phyloP scores from a whole-genome alignment of 2,797 vertebrate genomes.

The Sebastolobus alascanus region DNA sequence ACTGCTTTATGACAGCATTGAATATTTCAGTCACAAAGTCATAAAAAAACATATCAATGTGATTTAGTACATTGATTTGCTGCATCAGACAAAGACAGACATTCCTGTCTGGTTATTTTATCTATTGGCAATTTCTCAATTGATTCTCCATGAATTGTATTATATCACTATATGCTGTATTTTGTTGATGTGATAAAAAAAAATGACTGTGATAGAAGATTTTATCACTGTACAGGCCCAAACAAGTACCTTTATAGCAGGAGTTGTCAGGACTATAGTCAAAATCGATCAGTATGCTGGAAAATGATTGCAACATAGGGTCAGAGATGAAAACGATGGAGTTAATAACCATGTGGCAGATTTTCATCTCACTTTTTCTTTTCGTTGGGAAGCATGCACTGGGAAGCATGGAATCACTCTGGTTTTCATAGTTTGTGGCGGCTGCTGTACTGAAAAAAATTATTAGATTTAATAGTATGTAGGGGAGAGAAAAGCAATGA shows the following conservation, averaged over 20 bases:
- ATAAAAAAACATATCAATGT: background rate
- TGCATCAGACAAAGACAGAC: background rate
- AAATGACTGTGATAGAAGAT: background rate
- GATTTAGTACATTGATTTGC: background rate
- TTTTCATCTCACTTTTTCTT: constrained; percentile 55
- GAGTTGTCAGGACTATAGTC: constrained; percentile 1
- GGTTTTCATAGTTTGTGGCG: constrained; percentile 59
- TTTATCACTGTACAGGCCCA: background rate
- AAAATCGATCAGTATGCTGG: constrained; percentile 29
- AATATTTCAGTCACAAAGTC: background rate
- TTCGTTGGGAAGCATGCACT: constrained; percentile 36
- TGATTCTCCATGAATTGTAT: background rate
- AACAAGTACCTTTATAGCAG: background rate
- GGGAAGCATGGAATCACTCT: constrained; percentile 58
- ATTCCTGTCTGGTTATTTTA: background rate
- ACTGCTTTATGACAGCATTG: background rate
- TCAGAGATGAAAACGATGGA: constrained; percentile 15
- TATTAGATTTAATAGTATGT: constrained; percentile 86
- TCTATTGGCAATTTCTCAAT: background rate
- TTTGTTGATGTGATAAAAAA: background rate
- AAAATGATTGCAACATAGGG: constrained; percentile 25
- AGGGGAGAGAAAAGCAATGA: constrained; percentile 83
- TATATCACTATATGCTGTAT: background rate
- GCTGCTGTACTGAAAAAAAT: constrained; percentile 61
- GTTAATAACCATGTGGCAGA: constrained; percentile 54